Evolutionary conservation across 2,113 vertebrate genomes (phyloP), one percentile per base, ranked within the genome.

Genomic region (Apistogramma diplotaenia): DNA sequence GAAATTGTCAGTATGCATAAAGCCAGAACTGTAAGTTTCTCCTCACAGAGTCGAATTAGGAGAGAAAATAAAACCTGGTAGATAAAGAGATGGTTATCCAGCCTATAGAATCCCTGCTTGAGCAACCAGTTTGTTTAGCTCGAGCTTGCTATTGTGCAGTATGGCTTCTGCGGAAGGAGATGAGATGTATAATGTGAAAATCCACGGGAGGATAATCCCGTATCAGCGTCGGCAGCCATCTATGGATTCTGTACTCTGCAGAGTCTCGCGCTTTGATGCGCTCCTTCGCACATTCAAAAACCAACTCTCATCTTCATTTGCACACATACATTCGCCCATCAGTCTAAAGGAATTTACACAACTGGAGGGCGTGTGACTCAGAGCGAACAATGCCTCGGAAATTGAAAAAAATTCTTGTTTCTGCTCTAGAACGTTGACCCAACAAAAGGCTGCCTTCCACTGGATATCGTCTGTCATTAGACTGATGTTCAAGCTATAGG

Each of bases 181-280:
- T 85, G 85, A 89, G 81, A 87, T 76, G 86, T 88, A 84, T 82
- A 80, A 86, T 85, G 88, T 88, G 71, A 70, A 83, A 91, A 91
- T 85, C 76, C 81, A 79, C 62, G 35, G 35, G 80, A 83, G 89
- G 87, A 90, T 91, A 88, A 93, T 89, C 89, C 87, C 18, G 67
- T 82, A 88, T 89, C 84, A 82, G 73, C 85, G 51, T 81, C 85
- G 11, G 81, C 78, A 88, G 76, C 86, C 83, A 62, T 82, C 80
- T 86, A 78, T 72, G 74, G 59, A 76, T 83, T 74, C 83, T 58
- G 46, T 35, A 46, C 86, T 56, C 61, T 35, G 78, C 15, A 23
- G 61, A 33, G 49, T 12, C 49, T 54, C 76, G 21, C 19, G 53
- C 40, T 73, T 75, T 83, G 62, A 83, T 60, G 53, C 74, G 54